Evolutionary conservation across 2,888 invertebrate genomes (phyloP), one percentile per base, ranked within the genome.

Genomic region (Ochropacha duplaris): DNA sequence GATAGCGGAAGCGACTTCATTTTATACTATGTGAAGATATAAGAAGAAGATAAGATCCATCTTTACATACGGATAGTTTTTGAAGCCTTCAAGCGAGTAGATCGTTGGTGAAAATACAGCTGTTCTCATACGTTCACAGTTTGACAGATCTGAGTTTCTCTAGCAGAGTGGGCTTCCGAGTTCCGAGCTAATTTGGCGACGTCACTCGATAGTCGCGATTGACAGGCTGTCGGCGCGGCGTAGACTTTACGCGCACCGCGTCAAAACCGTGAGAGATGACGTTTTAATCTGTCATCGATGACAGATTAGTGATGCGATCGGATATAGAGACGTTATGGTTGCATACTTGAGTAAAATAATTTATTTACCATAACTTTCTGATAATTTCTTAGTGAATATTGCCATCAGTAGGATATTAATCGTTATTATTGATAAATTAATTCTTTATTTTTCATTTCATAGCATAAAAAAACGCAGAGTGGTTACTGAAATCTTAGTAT

Each of bases 121-220:
- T 24, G 24, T 24, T 1, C 9, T 5, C 36, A 5, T n/a, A 36
- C 36, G 14, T 34, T 14, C 36, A 36, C 14, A 36, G 5, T 36
- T 36, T 36, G 36, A 36, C n/a, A n/a, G 36, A 0, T 36, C 36
- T 6, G 36, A 36, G 36, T 36, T 36, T n/a, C n/a, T 44, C 16
- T 19, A 19, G 9, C 44, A 44, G 19, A n/a, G 36, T 36, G 44
- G 9, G 44, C 16, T 9, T 19, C 44, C 50, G 28, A 51, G 57
- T 9, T 19, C 44, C 50, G 28, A 51, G 57, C 57, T 64, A 65
- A 68, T 65, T 68, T 66, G 57, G 59, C 22, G 59, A 56, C 61
- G 62, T 62, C 64, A 61, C 55, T 59, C 62, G 62, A 60, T 26
- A 51, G 39, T 28, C 34, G 55, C 61, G 44, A 44, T 44, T 44